Percentiles rank a stretch among this genome's conserved stretches.
These are phyloP conservation scores for Amblyopsis hoosieri DNA, from an alignment of 2,797 vertebrate genomes.

Conservation along the genomic window DNA sequence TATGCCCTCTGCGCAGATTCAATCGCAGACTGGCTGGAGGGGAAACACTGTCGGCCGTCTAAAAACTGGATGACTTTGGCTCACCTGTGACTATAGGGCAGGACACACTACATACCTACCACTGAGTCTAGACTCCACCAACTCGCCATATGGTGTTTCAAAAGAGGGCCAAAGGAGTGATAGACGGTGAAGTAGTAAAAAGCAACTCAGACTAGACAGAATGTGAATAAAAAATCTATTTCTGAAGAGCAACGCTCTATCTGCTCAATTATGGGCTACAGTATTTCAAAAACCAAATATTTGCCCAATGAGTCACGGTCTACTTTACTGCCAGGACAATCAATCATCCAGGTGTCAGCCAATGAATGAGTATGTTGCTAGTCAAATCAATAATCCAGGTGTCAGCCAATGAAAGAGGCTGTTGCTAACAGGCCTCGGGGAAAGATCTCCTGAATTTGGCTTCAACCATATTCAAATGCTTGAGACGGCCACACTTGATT, in stretches of 20 bases:
- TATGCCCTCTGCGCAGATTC: conserved; percentile 38
- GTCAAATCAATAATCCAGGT: conserved; percentile 48
- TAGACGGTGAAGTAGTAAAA: not conserved
- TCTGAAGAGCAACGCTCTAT: not conserved
- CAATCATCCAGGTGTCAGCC: conserved; percentile 43
- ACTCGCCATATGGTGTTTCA: conserved; percentile 14
- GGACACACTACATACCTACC: conserved; percentile 29
- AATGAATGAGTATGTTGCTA: conserved; percentile 43
- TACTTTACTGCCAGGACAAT: conserved; percentile 37
- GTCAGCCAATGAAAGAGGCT: conserved; percentile 41
- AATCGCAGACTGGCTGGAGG: conserved; percentile 3
- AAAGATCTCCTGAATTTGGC: conserved; percentile 32
- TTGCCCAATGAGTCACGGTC: conserved; percentile 37
- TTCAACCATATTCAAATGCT: conserved; percentile 13
- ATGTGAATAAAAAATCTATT: not conserved
- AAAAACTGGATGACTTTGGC: conserved; percentile 28
- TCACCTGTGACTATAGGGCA: conserved; percentile 45
- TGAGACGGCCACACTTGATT: conserved; percentile 7
- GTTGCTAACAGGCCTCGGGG: conserved; percentile 21
- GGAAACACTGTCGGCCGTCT: conserved; percentile 16
- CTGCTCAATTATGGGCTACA: conserved; percentile 2
- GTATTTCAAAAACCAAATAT: conserved; percentile 44
- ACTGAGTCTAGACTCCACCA: conserved; percentile 16
- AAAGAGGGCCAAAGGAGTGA: not conserved
- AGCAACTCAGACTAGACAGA: not conserved